Evolutionary conservation across 2,113 vertebrate species (phyloP).

Genomic region (Condylura cristata): DNA sequence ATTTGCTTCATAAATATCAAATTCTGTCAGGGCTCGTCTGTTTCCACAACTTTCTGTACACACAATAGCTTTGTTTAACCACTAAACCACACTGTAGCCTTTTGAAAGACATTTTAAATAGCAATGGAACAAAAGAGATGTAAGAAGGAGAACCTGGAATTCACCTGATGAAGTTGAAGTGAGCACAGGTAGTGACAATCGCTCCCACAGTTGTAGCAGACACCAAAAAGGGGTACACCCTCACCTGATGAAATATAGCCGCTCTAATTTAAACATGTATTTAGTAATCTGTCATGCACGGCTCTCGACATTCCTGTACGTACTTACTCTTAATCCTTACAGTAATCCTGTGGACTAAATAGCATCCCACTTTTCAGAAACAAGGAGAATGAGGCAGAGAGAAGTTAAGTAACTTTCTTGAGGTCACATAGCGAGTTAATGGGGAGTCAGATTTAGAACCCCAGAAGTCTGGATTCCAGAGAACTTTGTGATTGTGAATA

Average conservation of each 20-base stretch:
- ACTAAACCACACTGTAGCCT: conserved; percentile 33
- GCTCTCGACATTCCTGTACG: neutral
- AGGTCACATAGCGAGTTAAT: neutral
- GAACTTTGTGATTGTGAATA: neutral
- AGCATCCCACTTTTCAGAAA: neutral
- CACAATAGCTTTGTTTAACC: neutral
- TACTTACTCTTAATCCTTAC: neutral
- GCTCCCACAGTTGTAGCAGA: neutral
- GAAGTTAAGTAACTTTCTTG: neutral
- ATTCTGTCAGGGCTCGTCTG: neutral
- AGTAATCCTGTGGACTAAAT: neutral
- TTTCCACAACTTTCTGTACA: neutral
- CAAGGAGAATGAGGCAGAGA: neutral
- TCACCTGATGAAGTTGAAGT: neutral
- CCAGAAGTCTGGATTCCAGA: neutral
- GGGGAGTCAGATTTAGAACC: neutral
- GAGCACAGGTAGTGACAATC: neutral
- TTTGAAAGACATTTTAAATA: conserved; percentile 21
- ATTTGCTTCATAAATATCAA: neutral
- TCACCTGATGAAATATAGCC: neutral
- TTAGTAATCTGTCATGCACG: neutral
- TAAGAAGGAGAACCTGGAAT: neutral
- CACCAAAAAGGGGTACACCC: neutral
- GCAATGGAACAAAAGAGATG: neutral
- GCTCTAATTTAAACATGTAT: neutral